These are phyloP conservation scores for Centropus bengalensis DNA, from an alignment of 2,113 vertebrate genomes.

Conservation along the genomic window DNA sequence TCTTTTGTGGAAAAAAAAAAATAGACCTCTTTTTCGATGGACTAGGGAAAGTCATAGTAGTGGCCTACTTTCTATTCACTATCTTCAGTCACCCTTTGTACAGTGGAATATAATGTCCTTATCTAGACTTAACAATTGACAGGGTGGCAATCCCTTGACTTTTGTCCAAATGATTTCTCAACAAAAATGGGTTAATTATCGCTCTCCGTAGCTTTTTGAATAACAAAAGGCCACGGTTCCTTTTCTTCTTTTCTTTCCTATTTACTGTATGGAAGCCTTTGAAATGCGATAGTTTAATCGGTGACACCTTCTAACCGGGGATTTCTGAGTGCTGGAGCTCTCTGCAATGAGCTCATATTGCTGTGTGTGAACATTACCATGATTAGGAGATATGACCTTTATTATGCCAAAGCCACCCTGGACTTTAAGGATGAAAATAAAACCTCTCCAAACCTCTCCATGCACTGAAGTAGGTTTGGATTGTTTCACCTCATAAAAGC, in stretches of 20 bases:
- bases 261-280: conserved; percentile 85
- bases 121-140: conserved; percentile 84
- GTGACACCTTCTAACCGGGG: conserved; percentile 81
- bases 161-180: conserved; percentile 87
- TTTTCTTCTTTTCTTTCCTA: conserved; percentile 89
- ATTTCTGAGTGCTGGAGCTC: conserved; percentile 79
- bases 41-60: conserved; percentile 75
- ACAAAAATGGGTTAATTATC: conserved; percentile 95
- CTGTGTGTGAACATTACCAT: conserved; percentile 79
- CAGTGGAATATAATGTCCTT: conserved; percentile 81
- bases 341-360: conserved; percentile 81
- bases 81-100: conserved; percentile 80
- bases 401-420: conserved; percentile 81
- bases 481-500: conserved; percentile 80
- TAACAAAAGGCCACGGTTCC: conserved; percentile 92
- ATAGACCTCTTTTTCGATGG: conserved; percentile 66
- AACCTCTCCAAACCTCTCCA: conserved; percentile 73
- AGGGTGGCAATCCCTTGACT: conserved; percentile 85
- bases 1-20: conserved; percentile 44
- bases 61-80: conserved; percentile 83
- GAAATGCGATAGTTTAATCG: conserved; percentile 86
- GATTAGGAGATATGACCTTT: conserved; percentile 82
- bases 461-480: conserved; percentile 70
- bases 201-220: conserved; percentile 88
- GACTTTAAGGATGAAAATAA: conserved; percentile 79